phyloP scores from a whole-genome alignment of 1,140 invertebrate genomes.

The Adoxophyes honmai region DNA sequence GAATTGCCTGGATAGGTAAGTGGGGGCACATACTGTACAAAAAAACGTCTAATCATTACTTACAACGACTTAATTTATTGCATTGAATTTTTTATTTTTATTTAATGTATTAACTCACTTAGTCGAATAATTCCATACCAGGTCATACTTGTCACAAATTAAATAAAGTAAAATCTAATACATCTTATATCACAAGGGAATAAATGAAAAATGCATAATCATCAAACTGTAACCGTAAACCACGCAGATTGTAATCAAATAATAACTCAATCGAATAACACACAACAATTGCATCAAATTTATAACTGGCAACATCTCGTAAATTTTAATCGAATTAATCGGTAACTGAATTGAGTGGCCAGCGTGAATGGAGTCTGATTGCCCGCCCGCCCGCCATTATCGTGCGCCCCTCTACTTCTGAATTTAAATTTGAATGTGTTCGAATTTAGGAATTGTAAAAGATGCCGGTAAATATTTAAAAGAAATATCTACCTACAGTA shows the following conservation, averaged over 20 bases:
- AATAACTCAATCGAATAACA: constrained; percentile 46
- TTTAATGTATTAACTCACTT: no score
- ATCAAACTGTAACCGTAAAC: constrained; percentile 52
- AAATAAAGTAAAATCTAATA: no score
- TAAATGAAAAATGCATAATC: constrained; percentile 38
- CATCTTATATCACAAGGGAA: not conserved
- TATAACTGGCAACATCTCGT: constrained; percentile 62
- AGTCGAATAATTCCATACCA: no score
- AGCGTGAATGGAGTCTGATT: constrained; percentile 40
- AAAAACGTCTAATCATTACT: no score
- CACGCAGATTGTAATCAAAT: constrained; percentile 50
- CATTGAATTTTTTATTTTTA: no score
- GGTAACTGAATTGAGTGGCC: constrained; percentile 35
- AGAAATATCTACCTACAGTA: no score
- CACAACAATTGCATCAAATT: constrained; percentile 48
- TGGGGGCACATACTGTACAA: no score
- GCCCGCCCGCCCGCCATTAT: constrained; percentile 33
- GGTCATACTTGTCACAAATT: no score
- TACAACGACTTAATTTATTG: no score
- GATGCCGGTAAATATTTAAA: no score
- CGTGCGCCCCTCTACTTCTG: constrained; percentile 24
- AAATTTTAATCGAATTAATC: constrained; percentile 59
- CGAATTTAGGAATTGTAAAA: constrained; percentile 3
- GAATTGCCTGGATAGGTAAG: no score
- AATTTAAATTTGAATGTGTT: constrained; percentile 15